These are phyloP conservation scores for Otus sunia DNA, from an alignment of 2,113 vertebrate genomes.

Conservation along the genomic window DNA sequence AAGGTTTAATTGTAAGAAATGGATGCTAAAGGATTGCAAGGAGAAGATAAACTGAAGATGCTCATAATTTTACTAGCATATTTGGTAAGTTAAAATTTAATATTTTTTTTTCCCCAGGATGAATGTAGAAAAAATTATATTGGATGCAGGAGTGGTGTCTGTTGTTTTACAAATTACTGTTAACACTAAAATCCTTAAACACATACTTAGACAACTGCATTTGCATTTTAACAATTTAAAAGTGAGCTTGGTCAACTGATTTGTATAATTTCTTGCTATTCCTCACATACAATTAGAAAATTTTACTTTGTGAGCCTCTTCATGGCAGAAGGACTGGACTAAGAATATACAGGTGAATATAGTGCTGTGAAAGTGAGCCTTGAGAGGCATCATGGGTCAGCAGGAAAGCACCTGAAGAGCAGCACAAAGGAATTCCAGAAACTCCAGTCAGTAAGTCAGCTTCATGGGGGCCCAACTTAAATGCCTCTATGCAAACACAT, in stretches of 20 bases:
- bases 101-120: background rate
- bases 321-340: background rate
- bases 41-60: conserved; percentile 44
- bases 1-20: conserved; percentile 36
- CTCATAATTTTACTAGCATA: conserved; percentile 51
- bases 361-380: background rate
- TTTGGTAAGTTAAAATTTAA: conserved; percentile 67
- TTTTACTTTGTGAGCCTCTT: background rate
- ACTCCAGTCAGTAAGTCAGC: no score
- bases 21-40: conserved; percentile 40
- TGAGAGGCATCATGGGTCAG: no score
- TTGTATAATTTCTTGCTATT: background rate
- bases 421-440: no score
- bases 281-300: background rate
- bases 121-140: background rate
- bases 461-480: no score
- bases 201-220: background rate
- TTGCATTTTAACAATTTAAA: background rate
- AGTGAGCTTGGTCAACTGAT: background rate
- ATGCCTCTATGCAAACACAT: no score
- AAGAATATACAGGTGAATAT: background rate
- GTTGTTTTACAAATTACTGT: background rate
- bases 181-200: background rate
- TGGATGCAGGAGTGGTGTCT: background rate
- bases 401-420: no score